Conservation (phyloP, 2,113 vertebrate species). For the Leucoraja erinaceus region DNA sequence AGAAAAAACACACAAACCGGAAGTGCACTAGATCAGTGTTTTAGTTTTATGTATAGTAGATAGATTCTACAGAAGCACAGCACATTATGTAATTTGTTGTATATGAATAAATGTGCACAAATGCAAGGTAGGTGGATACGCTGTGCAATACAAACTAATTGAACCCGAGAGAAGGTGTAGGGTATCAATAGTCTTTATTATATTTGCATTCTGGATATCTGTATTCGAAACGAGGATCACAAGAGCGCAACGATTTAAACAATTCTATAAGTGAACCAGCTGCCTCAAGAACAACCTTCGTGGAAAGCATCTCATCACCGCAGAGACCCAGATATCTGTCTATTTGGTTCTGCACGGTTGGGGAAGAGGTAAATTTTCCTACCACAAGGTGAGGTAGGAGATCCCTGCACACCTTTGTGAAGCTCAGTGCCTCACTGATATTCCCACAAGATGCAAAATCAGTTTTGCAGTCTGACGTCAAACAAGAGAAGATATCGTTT, state of each 20-base stretch:
- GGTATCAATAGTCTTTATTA: slow-evolving; percentile 44
- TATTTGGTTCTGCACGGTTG: slow-evolving; percentile 49
- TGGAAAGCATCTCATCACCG: neutral
- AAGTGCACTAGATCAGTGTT: too few relatives aligned
- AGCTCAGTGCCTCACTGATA: slow-evolving; percentile 57
- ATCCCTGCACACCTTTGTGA: slow-evolving; percentile 59
- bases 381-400: slow-evolving; percentile 59
- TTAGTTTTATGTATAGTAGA: too few relatives aligned
- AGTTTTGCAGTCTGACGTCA: slow-evolving; percentile 56
- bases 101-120: too few relatives aligned
- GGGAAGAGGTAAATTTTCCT: slow-evolving; percentile 46
- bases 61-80: too few relatives aligned
- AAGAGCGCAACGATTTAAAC: slow-evolving; percentile 60
- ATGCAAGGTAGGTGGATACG: too few relatives aligned
- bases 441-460: slow-evolving; percentile 53
- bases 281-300: slow-evolving; percentile 39
- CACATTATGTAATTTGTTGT: too few relatives aligned
- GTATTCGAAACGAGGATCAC: slow-evolving; percentile 63
- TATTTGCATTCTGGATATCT: slow-evolving; percentile 78
- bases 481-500: slow-evolving; percentile 68
- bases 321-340: slow-evolving; percentile 54
- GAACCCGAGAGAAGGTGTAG: too few relatives aligned
- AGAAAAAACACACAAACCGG: too few relatives aligned
- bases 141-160: too few relatives aligned
- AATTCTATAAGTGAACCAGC: slow-evolving; percentile 51